These are phyloP conservation scores for Drosophila arizonae DNA, from an alignment of 1,140 invertebrate genomes.

Conservation along the genomic window DNA sequence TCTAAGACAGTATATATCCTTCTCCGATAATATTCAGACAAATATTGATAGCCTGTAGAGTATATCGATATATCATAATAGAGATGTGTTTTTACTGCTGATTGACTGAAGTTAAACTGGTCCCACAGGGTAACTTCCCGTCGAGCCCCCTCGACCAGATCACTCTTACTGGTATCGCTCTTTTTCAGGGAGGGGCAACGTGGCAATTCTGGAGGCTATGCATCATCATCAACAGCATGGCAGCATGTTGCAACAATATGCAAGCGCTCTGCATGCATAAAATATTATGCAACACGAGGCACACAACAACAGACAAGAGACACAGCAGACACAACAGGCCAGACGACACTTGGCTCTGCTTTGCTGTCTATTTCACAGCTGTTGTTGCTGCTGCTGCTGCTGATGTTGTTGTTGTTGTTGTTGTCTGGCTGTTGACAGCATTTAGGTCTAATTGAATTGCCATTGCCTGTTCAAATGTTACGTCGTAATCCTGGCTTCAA, in stretches of 20 bases:
- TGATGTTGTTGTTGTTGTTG: slow-evolving; percentile 26
- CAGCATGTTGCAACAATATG: slow-evolving; percentile 74
- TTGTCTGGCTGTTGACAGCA: slow-evolving; percentile 67
- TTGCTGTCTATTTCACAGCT: slow-evolving; percentile 29
- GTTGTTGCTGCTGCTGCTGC: slow-evolving; percentile 35
- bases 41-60: too few species aligned
- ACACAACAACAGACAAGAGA: slow-evolving; percentile 11
- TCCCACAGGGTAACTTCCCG: background rate
- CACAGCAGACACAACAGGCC: slow-evolving; percentile 28
- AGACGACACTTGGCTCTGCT: slow-evolving; percentile 57
- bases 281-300: slow-evolving; percentile 70
- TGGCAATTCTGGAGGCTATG: slow-evolving; percentile 76
- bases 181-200: slow-evolving; percentile 26
- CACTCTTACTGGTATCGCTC: slow-evolving; percentile 4
- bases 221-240: slow-evolving; percentile 73
- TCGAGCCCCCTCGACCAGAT: background rate
- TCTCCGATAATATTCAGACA: too few species aligned
- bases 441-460: slow-evolving; percentile 79
- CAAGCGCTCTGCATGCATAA: slow-evolving; percentile 78
- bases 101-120: too few species aligned
- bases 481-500: slow-evolving; percentile 37
- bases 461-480: slow-evolving; percentile 38
- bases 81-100: too few species aligned
- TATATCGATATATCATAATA: too few species aligned
- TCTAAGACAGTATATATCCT: too few species aligned